Conservation (phyloP, 2,888 invertebrate genomes). For the Cerceris rybyensis region DNA sequence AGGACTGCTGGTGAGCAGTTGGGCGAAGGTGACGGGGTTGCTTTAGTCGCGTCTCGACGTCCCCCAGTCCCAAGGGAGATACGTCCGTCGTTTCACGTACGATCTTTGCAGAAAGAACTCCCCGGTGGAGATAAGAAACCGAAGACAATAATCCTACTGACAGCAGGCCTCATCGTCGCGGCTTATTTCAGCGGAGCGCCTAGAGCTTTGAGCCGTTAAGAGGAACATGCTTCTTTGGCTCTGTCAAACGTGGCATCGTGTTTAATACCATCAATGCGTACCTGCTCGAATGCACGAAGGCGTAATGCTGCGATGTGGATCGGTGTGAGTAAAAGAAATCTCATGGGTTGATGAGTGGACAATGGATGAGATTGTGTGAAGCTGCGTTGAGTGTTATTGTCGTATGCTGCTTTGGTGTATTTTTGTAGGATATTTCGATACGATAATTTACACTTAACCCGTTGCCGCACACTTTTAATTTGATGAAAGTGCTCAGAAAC, state of each 20-base stretch:
- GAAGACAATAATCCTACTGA: constrained; percentile 82
- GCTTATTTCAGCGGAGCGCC: constrained; percentile 73
- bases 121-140: constrained; percentile 77
- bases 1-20: constrained; percentile 53
- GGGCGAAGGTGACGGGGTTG: constrained; percentile 69
- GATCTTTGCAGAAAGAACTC: constrained; percentile 63
- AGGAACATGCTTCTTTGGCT: constrained; percentile 46
- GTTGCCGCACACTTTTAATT: too few relatives aligned
- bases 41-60: constrained; percentile 68
- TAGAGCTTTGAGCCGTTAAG: constrained; percentile 60
- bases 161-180: constrained; percentile 76
- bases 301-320: neutral
- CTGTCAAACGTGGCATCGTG: constrained; percentile 46
- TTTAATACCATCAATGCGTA: constrained; percentile 63
- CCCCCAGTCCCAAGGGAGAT: constrained; percentile 70
- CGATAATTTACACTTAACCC: too few relatives aligned
- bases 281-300: constrained; percentile 3
- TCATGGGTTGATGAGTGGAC: too few relatives aligned
- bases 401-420: too few relatives aligned
- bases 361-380: too few relatives aligned
- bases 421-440: too few relatives aligned
- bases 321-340: neutral
- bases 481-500: too few relatives aligned
- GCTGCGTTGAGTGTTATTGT: too few relatives aligned
- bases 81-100: constrained; percentile 58